Evolutionary conservation across 2,113 vertebrate genomes (phyloP), one percentile per base, ranked within the genome.

Genomic region (Cinclus mexicanus): DNA sequence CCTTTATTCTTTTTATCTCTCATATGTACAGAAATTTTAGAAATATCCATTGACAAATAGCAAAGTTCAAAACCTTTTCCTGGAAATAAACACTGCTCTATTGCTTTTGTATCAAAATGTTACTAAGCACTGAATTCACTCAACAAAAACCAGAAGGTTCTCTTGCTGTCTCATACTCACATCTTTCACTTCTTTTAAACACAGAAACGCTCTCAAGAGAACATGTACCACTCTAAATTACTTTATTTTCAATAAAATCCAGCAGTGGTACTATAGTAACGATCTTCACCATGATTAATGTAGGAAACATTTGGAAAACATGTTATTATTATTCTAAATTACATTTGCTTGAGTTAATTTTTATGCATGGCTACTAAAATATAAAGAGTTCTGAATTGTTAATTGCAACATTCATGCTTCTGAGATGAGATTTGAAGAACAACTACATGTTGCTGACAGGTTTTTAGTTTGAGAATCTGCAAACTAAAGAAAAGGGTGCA

Each of bases 271-370:
- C 95, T 97, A 91, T 92, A 97, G 97, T 92, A 98, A 97, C 96
- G 94, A 95, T 96, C 95, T 95, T 89, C 55, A 75, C 71, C 78
- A 37, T 79, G 89, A 97, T 98, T 96, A 98, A 97, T 94, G 93
- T 47, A 77, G 92, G 96, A 97, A 95, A 95, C 94, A 88, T 95
- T 96, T 95, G 83, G 96, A 97, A 97, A 96, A 81, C 56, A 70
- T 96, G 95, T 97, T 96, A 95, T 98, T 98, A 98, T 98, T 98
- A 96, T 97, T 98, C 97, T 94, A 98, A 98, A 98, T 97, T 97
- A 95, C 91, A 93, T 97, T 98, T 97, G 96, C 96, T 97, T 87
- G 95, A 97, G 96, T 98, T 98, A 95, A 95, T 97, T 97, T 97
- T 95, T 97, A 82, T 95, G 95, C 96, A 41, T 83, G 87, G 96